A percentile compares a stretch with the other conserved stretches of the same genome.
Evolutionary conservation across 2,113 vertebrate genomes (phyloP).

Genomic region (Fulica atra): DNA sequence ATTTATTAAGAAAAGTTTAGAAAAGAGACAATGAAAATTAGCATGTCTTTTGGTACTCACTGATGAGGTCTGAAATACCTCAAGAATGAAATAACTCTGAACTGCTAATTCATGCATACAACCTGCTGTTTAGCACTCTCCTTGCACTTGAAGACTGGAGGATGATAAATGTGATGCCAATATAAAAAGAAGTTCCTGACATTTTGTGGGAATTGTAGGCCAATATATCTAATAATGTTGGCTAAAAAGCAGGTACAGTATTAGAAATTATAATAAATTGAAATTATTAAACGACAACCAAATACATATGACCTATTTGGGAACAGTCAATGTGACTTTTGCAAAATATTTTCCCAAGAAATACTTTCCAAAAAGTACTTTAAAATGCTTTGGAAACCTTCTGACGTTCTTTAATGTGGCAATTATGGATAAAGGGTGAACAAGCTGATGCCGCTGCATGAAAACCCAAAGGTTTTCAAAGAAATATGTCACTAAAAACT

Average conservation of each 20-base stretch:
- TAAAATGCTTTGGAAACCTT: not conserved
- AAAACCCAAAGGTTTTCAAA: not conserved
- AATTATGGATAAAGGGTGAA: not conserved
- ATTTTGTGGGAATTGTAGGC: not conserved
- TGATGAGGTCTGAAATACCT: not conserved
- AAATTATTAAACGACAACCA: not conserved
- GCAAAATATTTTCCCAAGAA: not conserved
- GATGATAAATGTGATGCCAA: not conserved
- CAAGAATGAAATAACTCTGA: not conserved
- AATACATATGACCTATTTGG: not conserved
- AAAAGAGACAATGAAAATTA: not conserved
- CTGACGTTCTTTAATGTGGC: not conserved
- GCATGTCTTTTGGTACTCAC: not conserved
- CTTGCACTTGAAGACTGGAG: not conserved
- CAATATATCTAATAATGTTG: not conserved
- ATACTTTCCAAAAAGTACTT: not conserved
- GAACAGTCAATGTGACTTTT: not conserved
- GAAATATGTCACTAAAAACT: not conserved
- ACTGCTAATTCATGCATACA: not conserved
- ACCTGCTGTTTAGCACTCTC: not conserved
- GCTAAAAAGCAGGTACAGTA: not conserved
- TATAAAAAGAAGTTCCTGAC: not conserved
- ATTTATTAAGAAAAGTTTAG: not conserved
- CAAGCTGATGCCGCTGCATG: not conserved
- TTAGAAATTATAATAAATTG: not conserved